These are phyloP conservation scores for Catharus ustulatus DNA, from an alignment of 2,797 vertebrate species.

Conservation along the genomic window DNA sequence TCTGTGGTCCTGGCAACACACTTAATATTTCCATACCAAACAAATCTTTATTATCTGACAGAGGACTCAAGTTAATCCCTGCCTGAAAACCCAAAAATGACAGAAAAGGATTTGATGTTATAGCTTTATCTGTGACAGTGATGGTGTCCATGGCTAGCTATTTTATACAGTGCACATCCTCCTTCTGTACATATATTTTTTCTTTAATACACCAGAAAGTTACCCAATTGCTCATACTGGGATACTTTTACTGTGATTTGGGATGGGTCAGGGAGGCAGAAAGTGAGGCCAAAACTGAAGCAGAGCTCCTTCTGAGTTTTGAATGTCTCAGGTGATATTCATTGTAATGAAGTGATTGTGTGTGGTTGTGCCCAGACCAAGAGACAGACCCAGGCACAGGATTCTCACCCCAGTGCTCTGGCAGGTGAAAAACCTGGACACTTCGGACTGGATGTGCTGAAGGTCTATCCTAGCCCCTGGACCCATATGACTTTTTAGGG, in stretches of 20 bases:
- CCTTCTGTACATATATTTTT: background rate
- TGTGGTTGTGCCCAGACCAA: rapidly evolving
- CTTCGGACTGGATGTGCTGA: rapidly evolving
- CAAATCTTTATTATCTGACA: background rate
- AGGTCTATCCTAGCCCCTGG: background rate
- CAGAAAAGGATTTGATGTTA: background rate
- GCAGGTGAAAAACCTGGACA: background rate
- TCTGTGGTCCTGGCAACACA: background rate
- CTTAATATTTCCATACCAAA: background rate
- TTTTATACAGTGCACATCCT: background rate
- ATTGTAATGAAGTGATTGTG: background rate
- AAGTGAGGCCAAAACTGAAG: background rate
- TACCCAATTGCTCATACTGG: background rate
- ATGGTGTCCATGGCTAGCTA: background rate
- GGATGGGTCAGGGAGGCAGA: background rate
- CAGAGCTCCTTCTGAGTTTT: background rate
- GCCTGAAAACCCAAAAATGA: background rate
- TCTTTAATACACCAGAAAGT: background rate
- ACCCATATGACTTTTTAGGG: background rate
- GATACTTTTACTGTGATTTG: background rate
- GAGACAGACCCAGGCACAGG: background rate
- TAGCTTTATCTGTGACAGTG: background rate
- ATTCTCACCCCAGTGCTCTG: background rate
- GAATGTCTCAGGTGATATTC: background rate
- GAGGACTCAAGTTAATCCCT: background rate